Conservation (phyloP, 2,888 invertebrate genomes). For the Griposia aprilina region DNA sequence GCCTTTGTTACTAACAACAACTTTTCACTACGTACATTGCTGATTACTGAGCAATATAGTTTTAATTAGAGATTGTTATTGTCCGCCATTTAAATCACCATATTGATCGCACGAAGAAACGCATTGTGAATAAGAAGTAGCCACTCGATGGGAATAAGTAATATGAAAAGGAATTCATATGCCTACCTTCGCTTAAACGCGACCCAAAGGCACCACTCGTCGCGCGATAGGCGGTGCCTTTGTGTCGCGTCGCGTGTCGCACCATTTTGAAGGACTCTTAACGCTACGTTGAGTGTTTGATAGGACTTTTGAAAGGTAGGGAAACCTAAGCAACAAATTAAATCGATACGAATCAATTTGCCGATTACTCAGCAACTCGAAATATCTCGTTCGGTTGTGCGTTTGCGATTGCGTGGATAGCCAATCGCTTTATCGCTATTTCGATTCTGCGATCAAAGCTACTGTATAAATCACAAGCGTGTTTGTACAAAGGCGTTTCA, state of each 20-base stretch:
- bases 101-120: slow-evolving; percentile 45
- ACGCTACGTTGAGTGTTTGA: slow-evolving; percentile 7
- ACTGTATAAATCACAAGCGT: slow-evolving; percentile 37
- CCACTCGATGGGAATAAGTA: slow-evolving; percentile 48
- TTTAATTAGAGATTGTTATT: slow-evolving; percentile 59
- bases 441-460: slow-evolving; percentile 42
- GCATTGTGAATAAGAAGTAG: slow-evolving; percentile 54
- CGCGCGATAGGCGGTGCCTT: no score
- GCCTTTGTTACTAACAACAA: slow-evolving; percentile 37
- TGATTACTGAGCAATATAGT: slow-evolving; percentile 54
- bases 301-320: slow-evolving; percentile 8
- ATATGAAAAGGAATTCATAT: slow-evolving; percentile 45
- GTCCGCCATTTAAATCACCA: slow-evolving; percentile 55
- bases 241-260: no score
- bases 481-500: slow-evolving; percentile 54
- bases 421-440: slow-evolving; percentile 54
- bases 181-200: neutral
- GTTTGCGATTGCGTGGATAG: slow-evolving; percentile 42
- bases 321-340: neutral
- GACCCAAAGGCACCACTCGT: no score
- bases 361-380: slow-evolving; percentile 46
- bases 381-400: slow-evolving; percentile 52
- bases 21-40: slow-evolving; percentile 60
- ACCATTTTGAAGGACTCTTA: neutral
- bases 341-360: slow-evolving; percentile 33